Percentiles rank a stretch among this genome's conserved stretches.
These are phyloP conservation scores for Idris sp. DNA, from an alignment of 1,140 invertebrate species.

Conservation along the genomic window DNA sequence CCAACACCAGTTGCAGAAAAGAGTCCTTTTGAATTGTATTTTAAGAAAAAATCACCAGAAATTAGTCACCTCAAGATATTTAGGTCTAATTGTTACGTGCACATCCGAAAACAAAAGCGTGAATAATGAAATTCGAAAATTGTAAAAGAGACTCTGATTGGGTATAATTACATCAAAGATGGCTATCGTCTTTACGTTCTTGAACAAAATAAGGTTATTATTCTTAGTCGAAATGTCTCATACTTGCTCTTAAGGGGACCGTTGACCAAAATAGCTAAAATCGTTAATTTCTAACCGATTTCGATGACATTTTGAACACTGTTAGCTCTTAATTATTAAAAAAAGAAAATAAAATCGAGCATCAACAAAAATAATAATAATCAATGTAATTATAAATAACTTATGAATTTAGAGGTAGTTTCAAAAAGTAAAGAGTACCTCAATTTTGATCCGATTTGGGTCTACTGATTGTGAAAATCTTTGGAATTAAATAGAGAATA, in stretches of 20 bases:
- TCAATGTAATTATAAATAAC: no score
- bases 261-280: no score
- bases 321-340: no score
- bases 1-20: slow-evolving; percentile 5
- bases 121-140: slow-evolving; percentile 6
- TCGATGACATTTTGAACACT: no score
- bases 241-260: neutral
- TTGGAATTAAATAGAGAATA: no score
- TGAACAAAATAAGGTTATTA: neutral
- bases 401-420: no score
- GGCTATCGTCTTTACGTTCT: slow-evolving; percentile 2
- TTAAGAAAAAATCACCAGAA: neutral
- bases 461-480: no score
- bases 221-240: slow-evolving; percentile 20
- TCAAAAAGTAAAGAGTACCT: no score
- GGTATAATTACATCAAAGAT: slow-evolving; percentile 7
- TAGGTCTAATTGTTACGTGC: slow-evolving; percentile 2
- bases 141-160: slow-evolving; percentile 2
- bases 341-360: no score
- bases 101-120: slow-evolving; percentile 5
- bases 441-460: no score
- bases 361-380: no score
- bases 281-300: no score
- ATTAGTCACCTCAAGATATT: slow-evolving; percentile 7
- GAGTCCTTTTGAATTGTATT: neutral